Evolutionary conservation across 2,113 vertebrate genomes (phyloP), one percentile per base, ranked within the genome.

Genomic region (Antigone vipio): DNA sequence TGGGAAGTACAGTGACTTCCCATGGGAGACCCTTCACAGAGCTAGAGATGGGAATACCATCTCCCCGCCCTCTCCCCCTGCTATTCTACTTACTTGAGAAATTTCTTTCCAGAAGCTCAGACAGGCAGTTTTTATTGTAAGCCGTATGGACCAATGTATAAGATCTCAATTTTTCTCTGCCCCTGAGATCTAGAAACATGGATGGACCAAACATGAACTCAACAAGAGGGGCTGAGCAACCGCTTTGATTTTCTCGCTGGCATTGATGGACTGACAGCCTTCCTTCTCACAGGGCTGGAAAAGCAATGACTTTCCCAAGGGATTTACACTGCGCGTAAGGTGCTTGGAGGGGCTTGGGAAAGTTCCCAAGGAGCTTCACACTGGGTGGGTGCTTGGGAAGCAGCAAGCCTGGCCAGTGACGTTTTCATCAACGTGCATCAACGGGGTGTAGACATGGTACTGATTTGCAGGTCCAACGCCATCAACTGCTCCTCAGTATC

Each of bases 181-280:
- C 50, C 50, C 42, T 35, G n/a, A 92, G 38, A 44, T 53, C 9
- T 35, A 40, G 63, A 53, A 77, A 73, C 4, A 18, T 58, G 80
- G 69, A 67, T 0, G 0, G 50, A 64, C 53, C 40, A 76, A 73
- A 49, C 4, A 3, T 8, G 16, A 60, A 9, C 77, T 73, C 1
- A 0, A 44, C 14, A 26, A 63, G 63, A 86, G 21, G 12, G 6
- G 4, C 69, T 44, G 44, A 75, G 68, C 32, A 55, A 40, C 53
- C 3, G 7, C 56, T 92, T 63, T 85, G 56, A 35, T 82, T 93
- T 89, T 63, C 60, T 60, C 2, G 0, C 29, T 35, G 44, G 7
- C 58, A 45, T 20, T 63, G 62, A 12, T 16, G 63, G 76, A 13
- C 53, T 47, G 68, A 64, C 30, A 47, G 42, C 74, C 18, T 15